These are phyloP conservation scores for Xenopus laevis DNA, from an alignment of 2,113 vertebrate genomes.

Conservation along the genomic window DNA sequence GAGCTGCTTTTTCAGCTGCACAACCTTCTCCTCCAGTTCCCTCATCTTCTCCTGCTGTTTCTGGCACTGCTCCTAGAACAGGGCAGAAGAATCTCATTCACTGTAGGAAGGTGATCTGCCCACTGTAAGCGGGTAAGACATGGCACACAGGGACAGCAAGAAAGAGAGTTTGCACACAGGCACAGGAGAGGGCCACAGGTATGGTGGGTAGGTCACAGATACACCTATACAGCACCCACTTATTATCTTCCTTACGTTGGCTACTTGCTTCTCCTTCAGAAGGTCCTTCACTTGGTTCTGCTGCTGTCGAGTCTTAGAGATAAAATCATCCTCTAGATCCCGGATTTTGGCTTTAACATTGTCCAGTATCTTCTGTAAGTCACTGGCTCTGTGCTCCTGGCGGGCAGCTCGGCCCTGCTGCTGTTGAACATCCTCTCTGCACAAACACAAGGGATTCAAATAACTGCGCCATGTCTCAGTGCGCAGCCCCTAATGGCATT, in stretches of 20 bases:
- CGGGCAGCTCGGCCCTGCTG: slow-evolving; percentile 61
- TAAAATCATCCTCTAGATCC: slow-evolving; percentile 78
- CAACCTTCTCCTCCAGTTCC: slow-evolving; percentile 64
- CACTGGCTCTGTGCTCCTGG: slow-evolving; percentile 68
- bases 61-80: slow-evolving; percentile 57
- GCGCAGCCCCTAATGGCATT: too few relatives aligned
- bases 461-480: too few relatives aligned
- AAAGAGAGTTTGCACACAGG: background rate
- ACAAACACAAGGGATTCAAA: background rate
- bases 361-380: slow-evolving; percentile 75
- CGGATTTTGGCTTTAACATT: slow-evolving; percentile 74
- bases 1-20: slow-evolving; percentile 70
- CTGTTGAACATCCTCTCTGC: slow-evolving; percentile 70
- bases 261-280: slow-evolving; percentile 65
- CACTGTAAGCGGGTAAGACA: background rate
- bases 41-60: slow-evolving; percentile 65
- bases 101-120: too few relatives aligned
- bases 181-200: background rate
- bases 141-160: background rate
- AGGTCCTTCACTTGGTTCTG: slow-evolving; percentile 67
- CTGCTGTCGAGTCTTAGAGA: slow-evolving; percentile 69
- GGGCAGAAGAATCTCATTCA: too few relatives aligned
- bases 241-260: slow-evolving; percentile 59
- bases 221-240: background rate
- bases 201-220: background rate